phyloP scores from a whole-genome alignment of 2,113 vertebrate species.

The Rhegmatorhina hoffmannsi region DNA sequence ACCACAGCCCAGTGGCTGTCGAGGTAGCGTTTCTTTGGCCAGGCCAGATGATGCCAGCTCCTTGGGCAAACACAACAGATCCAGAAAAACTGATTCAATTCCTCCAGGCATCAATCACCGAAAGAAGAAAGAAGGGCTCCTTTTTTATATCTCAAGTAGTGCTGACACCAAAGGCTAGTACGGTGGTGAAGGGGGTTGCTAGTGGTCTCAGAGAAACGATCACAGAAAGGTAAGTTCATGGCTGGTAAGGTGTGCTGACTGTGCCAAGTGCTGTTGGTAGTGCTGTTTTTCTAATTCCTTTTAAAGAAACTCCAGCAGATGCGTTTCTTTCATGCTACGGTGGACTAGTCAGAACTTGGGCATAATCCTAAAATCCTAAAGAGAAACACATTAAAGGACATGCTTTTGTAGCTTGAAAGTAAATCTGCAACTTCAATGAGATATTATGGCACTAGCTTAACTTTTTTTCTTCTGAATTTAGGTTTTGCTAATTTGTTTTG shows the following conservation, averaged over 20 bases:
- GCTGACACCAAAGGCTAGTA: constrained; percentile 96
- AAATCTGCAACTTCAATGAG: background rate
- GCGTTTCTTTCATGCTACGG: background rate
- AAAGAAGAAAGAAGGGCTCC: constrained; percentile 94
- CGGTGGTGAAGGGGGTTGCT: constrained; percentile 94
- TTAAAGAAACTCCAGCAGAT: background rate
- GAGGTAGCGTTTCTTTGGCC: constrained; percentile 97
- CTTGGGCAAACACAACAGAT: constrained; percentile 98
- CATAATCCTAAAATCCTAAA: background rate
- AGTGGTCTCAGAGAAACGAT: constrained; percentile 98
- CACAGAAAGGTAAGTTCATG: constrained; percentile 87
- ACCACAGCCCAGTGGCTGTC: constrained; percentile 94
- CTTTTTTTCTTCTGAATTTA: background rate
- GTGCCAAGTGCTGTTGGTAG: background rate
- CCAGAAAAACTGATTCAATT: constrained; percentile 96
- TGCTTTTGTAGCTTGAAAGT: background rate
- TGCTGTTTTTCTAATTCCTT: background rate
- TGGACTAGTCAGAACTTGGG: background rate
- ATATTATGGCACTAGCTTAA: background rate
- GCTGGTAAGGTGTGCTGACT: background rate
- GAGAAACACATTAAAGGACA: background rate
- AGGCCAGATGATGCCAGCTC: constrained; percentile 97
- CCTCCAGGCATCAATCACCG: constrained; percentile 91
- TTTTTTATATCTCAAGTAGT: constrained; percentile 99
- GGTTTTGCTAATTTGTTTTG: background rate